A percentile compares a stretch with the other conserved stretches of the same genome.
These are phyloP conservation scores for Apis mellifera DNA, from an alignment of 1,140 invertebrate genomes.

Conservation along the genomic window Amel_HAv3.1 CM009931.2:10885001-10885500, in stretches of 20 bases:
- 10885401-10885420: constrained; percentile 16
- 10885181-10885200: too few relatives aligned
- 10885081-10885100: neutral
- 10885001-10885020: constrained; percentile 70
- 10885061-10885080: neutral
- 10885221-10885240: neutral
- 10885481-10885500: neutral
- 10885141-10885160: too few relatives aligned
- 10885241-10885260: too few relatives aligned
- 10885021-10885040: constrained; percentile 51
- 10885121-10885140: too few relatives aligned
- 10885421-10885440: neutral
- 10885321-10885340: constrained; percentile 38
- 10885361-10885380: constrained; percentile 51
- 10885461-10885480: neutral
- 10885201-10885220: neutral
- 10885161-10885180: too few relatives aligned
- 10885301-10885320: constrained; percentile 70
- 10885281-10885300: constrained; percentile 70
- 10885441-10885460: neutral
- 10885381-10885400: constrained; percentile 42
- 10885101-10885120: neutral
- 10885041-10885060: neutral
- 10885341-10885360: constrained; percentile 17
- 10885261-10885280: neutral